Percentiles rank a stretch among this genome's conserved stretches.
phyloP scores from a whole-genome alignment of 1,140 invertebrate species.

The Spodoptera frugiperda region DNA sequence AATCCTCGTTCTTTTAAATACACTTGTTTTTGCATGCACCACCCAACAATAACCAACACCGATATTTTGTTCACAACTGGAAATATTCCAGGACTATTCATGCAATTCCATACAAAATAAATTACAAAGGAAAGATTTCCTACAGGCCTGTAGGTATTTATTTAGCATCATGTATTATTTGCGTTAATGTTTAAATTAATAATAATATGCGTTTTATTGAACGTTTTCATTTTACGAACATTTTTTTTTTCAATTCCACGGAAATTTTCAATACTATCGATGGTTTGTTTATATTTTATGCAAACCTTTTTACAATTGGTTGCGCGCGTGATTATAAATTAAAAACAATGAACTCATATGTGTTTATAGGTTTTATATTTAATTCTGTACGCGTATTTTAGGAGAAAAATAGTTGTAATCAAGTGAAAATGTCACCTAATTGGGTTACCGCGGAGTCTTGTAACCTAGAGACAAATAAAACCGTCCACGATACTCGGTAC shows the following conservation, averaged over 20 bases:
- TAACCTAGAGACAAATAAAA: neutral
- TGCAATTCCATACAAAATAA: neutral
- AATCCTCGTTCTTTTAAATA: conserved; percentile 49
- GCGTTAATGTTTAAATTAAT: no score
- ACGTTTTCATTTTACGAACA: no score
- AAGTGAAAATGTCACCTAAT: neutral
- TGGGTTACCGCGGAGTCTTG: neutral
- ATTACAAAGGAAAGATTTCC: neutral
- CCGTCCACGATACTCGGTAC: neutral
- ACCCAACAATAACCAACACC: neutral
- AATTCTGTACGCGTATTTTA: no score
- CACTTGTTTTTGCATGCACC: conserved; percentile 32
- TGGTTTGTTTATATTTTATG: no score
- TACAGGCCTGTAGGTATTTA: neutral
- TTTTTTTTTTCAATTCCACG: no score
- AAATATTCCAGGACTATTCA: neutral
- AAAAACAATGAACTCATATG: no score
- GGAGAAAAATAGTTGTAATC: no score
- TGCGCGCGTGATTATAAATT: no score
- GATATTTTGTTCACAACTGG: neutral
- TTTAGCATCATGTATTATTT: neutral
- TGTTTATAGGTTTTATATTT: no score
- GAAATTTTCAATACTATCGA: no score
- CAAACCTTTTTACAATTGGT: no score
- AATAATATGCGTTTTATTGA: no score